A percentile compares a stretch with the other conserved stretches of the same genome.
These are phyloP conservation scores for Planiliza haematocheilus DNA, from an alignment of 2,113 vertebrate species.

Conservation along the genomic window DNA sequence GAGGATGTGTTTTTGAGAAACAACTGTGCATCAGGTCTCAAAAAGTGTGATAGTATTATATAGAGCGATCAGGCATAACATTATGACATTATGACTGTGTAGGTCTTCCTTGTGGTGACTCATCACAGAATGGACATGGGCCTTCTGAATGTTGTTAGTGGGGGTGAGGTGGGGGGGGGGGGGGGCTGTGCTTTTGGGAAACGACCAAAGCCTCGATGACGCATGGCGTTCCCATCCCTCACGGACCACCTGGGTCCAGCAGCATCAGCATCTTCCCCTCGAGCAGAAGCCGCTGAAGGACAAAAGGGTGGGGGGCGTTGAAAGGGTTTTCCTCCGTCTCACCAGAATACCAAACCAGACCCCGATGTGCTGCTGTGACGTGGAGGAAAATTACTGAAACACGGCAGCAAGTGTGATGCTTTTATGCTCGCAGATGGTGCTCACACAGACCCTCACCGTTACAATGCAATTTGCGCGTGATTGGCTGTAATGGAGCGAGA, in stretches of 20 bases:
- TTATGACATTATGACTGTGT: no score
- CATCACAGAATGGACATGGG: no score
- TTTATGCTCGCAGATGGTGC: slow-evolving; percentile 67
- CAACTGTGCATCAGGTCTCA: slow-evolving; percentile 6
- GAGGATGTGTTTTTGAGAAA: slow-evolving; percentile 36
- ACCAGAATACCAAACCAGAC: slow-evolving; percentile 38
- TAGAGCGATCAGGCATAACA: no score
- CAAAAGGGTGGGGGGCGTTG: slow-evolving; percentile 22
- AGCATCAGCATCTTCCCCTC: slow-evolving; percentile 37
- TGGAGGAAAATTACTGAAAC: slow-evolving; percentile 51
- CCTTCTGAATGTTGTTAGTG: no score
- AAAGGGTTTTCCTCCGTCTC: slow-evolving; percentile 52
- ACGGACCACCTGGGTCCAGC: slow-evolving; percentile 55
- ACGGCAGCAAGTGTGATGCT: slow-evolving; percentile 25
- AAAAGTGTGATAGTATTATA: no score
- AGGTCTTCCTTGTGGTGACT: no score
- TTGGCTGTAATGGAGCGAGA: slow-evolving; percentile 68
- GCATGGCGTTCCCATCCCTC: slow-evolving; percentile 19
- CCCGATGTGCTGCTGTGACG: slow-evolving; percentile 37
- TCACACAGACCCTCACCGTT: slow-evolving; percentile 34
- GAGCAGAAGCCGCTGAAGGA: slow-evolving; percentile 24
- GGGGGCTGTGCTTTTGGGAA: no score
- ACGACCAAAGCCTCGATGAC: slow-evolving; percentile 10
- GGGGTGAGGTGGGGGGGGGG: no score
- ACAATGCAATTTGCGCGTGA: slow-evolving; percentile 70